Base-by-base conservation (phyloP, 2,113 vertebrate species). In the Elephantulus edwardii region DNA sequence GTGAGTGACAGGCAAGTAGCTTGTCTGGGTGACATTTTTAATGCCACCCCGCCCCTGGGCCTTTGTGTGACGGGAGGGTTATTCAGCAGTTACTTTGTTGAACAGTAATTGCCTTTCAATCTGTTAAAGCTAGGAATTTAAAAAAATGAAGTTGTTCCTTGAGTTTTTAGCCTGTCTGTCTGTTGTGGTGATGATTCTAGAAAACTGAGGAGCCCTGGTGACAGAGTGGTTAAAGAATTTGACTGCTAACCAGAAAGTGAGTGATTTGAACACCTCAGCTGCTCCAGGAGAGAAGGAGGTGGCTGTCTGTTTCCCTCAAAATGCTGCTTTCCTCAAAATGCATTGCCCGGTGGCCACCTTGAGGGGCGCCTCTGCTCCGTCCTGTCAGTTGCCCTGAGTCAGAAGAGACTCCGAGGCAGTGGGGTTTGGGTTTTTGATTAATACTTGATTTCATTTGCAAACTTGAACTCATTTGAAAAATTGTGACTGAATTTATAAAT, bases 401-500 rank as follows among this genome's bases (percentile, higher is more conserved):
- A n/a, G n/a, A n/a, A n/a, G n/a, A n/a, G n/a, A n/a, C n/a, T n/a
- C n/a, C n/a, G n/a, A n/a, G n/a, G n/a, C n/a, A n/a, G n/a, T n/a
- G n/a, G n/a, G n/a, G n/a, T n/a, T n/a, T n/a, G n/a, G n/a, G n/a
- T n/a, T 89, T 94, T 95, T 85, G 80, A 88, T 92, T 86, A 90
- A 83, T 80, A 26, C 35, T 85, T 85, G 60, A 74, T 88, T 26
- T 44, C 24, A 74, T 88, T 89, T 91, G 79, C 46, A 83, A 75
- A 88, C 38, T 89, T 91, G 89, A 48, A 75, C 70, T 91, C 48
- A 64, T 90, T 89, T 87, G 75, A 90, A 85, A 71, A 44, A 33
- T 94, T 90, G 66, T 80, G 86, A 44, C 88, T 89, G 62, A 89
- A 58, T 88, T 91, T 91, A 88, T 90, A 70, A 95, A 71, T 85